These are phyloP conservation scores for Lithobius niger DNA, from an alignment of 1,140 invertebrate genomes.

Conservation along the genomic window DNA sequence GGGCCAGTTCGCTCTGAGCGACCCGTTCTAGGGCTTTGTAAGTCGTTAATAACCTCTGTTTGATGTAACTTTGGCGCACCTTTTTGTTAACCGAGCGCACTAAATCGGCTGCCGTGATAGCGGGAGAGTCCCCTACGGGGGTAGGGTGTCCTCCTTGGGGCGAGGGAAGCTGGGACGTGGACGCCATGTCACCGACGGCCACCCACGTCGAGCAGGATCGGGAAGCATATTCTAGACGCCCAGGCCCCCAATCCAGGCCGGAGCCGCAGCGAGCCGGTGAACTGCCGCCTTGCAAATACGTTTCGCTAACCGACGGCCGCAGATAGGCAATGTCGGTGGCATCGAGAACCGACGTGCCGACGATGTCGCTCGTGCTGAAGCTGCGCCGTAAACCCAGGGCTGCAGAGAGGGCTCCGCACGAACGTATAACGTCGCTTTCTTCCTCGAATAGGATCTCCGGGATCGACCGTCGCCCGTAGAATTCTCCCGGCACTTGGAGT, in stretches of 20 bases:
- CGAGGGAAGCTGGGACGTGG: slow-evolving; percentile 54
- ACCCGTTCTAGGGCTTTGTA: slow-evolving; percentile 65
- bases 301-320: slow-evolving; percentile 16
- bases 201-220: slow-evolving; percentile 77
- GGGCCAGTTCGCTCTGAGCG: slow-evolving; percentile 65
- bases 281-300: slow-evolving; percentile 20
- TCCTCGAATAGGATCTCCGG: slow-evolving; percentile 58
- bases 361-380: slow-evolving; percentile 62
- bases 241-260: slow-evolving; percentile 26
- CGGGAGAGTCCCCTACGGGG: slow-evolving; percentile 32
- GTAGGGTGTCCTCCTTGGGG: slow-evolving; percentile 44
- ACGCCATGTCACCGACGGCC: slow-evolving; percentile 55
- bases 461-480: slow-evolving; percentile 29
- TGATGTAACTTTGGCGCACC: slow-evolving; percentile 57
- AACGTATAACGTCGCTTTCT: slow-evolving; percentile 56
- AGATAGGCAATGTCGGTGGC: not conserved
- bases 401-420: slow-evolving; percentile 58
- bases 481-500: slow-evolving; percentile 11
- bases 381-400: slow-evolving; percentile 64
- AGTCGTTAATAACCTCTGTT: slow-evolving; percentile 55
- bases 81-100: slow-evolving; percentile 69
- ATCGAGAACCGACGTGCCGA: slow-evolving; percentile 1
- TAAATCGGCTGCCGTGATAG: slow-evolving; percentile 55
- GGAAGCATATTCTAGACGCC: slow-evolving; percentile 49
- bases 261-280: slow-evolving; percentile 40